Evolutionary conservation across 2,888 invertebrate species (phyloP), one percentile per base, ranked within the genome.

Genomic region (Cephus rjabovi): DNA sequence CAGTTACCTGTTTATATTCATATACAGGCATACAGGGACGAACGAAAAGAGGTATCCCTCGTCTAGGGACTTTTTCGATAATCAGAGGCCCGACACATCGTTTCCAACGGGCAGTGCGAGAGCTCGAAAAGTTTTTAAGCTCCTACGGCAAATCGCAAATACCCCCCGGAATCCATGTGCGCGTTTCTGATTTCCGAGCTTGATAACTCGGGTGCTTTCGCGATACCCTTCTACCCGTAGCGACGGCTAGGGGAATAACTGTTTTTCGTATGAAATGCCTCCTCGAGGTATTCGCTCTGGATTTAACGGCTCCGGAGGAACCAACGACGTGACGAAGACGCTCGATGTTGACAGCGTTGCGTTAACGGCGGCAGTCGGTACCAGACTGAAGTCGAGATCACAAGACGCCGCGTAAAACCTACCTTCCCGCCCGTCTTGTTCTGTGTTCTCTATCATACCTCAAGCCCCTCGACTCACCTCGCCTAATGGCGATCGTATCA

Each of bases 321-420:
- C 56, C 56, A 23, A 56, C 12, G 71, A 31, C 71, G 71, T 12
- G 31, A 34, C 33, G 71, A 34, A 12, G 71, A 71, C 12, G 71
- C 33, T 31, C 12, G 71, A 23, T 71, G 31, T 12, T 31, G 56
- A 9, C 12, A 71, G 71, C 0, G 71, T 71, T 31, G 71, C 11
- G 31, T 31, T 34, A 15, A 34, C 34, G 1, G 31, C 82, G 84
- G 84, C 83, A 82, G 85, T 87, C 84, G 84, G 83, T 83, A 83
- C 81, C 81, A 82, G 82, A 86, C 85, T 86, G 83, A 82, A 83
- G 81, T 79, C 78, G 76, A 81, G 81, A 83, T 75, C 56, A 37
- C 75, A 35, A 69, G 70, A 56, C 56, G 70, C 73, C 30, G 75
- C 37, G 76, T 35, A 77, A 34, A 76, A 69, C 73, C 37, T 77